These are phyloP conservation scores for Athene cunicularia DNA, from an alignment of 2,113 vertebrate genomes.

Conservation along the genomic window DNA sequence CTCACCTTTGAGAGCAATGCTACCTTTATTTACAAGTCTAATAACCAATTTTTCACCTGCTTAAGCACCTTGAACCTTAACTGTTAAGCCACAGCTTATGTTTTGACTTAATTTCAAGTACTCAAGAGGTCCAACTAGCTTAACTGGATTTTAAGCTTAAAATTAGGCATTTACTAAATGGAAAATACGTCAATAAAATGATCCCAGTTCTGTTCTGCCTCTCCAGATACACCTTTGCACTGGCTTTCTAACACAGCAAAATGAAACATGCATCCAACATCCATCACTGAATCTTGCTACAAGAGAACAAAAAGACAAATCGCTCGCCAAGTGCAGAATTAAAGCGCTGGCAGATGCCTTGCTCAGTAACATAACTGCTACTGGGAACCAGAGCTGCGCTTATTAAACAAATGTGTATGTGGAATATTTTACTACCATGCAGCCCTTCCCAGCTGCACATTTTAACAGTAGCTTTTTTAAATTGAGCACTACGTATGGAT, in stretches of 20 bases:
- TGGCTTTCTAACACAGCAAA: not conserved
- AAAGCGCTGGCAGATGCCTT: not conserved
- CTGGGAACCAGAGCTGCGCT: not conserved
- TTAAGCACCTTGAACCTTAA: not conserved
- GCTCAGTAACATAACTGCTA: not conserved
- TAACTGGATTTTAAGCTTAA: not conserved
- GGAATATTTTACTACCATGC: not conserved
- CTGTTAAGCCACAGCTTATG: not conserved
- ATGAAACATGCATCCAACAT: not conserved
- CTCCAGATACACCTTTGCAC: not conserved
- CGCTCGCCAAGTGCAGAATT: not conserved
- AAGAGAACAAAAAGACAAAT: not conserved
- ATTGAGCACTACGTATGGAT: not conserved
- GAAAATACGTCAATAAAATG: not conserved
- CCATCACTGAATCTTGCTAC: not conserved
- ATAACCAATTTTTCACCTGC: not conserved
- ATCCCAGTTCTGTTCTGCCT: not conserved
- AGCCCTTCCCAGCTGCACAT: not conserved
- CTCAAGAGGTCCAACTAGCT: not conserved
- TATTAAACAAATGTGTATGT: not conserved
- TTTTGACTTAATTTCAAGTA: not conserved
- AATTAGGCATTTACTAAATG: not conserved
- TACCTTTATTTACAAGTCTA: not conserved
- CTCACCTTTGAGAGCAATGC: not conserved
- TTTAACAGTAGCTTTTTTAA: not conserved